A percentile compares a stretch with the other conserved stretches of the same genome.
These are phyloP conservation scores for Drosophila recens DNA, from an alignment of 2,888 invertebrate genomes.

Conservation along the genomic window DNA sequence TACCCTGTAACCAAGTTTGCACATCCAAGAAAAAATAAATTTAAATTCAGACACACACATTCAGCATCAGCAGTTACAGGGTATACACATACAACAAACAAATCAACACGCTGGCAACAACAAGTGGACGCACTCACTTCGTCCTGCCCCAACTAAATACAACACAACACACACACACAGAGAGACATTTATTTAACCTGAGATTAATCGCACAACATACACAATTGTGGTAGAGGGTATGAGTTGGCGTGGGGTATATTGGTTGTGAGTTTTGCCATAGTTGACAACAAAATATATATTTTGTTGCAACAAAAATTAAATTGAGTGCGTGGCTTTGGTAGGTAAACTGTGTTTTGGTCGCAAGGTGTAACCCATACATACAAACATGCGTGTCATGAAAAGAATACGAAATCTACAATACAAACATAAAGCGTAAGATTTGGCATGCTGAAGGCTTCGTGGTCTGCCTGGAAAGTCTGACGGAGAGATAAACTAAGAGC, in stretches of 20 bases:
- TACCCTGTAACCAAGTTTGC: not conserved
- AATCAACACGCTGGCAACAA: slow-evolving; percentile 40
- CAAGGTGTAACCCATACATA: slow-evolving; percentile 65
- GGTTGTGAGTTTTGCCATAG: slow-evolving; percentile 11
- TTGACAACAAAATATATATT: slow-evolving; percentile 65
- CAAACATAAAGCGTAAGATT: slow-evolving; percentile 59
- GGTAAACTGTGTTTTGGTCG: slow-evolving; percentile 67
- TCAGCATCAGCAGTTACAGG: not conserved
- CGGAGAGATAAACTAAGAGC: slow-evolving; percentile 11
- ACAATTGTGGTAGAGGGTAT: slow-evolving; percentile 23
- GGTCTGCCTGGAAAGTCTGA: slow-evolving; percentile 15
- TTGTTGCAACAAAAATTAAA: slow-evolving; percentile 78
- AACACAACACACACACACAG: slow-evolving; percentile 24
- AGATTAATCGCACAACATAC: slow-evolving; percentile 70
- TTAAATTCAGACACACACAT: not conserved
- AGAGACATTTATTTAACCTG: slow-evolving; percentile 70
- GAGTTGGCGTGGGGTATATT: slow-evolving; percentile 4
- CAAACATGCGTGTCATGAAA: not conserved
- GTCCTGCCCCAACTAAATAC: slow-evolving; percentile 9
- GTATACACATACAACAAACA: slow-evolving; percentile 44
- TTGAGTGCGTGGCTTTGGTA: slow-evolving; percentile 77
- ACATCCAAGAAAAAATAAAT: not conserved
- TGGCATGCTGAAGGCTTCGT: slow-evolving; percentile 6
- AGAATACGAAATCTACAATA: slow-evolving; percentile 67
- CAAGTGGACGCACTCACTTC: slow-evolving; percentile 39